A percentile compares a stretch with the other conserved stretches of the same genome.
Evolutionary conservation across 2,797 vertebrate genomes (phyloP).

Genomic region (Cyclopterus lumpus): DNA sequence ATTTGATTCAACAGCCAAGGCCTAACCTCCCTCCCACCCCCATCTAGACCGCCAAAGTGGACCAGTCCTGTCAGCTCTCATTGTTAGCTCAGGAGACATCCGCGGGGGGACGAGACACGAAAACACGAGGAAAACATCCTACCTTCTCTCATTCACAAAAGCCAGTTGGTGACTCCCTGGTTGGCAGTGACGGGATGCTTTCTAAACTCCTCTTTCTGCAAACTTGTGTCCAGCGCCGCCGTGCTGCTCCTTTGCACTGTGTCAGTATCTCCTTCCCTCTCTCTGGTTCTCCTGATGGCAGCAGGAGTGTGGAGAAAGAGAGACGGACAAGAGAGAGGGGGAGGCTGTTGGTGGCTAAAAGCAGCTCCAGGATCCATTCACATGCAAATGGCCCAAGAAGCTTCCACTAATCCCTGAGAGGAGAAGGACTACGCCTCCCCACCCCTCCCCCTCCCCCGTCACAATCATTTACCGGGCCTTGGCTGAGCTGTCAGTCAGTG

Average conservation of each 20-base stretch:
- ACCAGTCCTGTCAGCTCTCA: slow-evolving; percentile 70
- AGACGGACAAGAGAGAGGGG: slow-evolving; percentile 20
- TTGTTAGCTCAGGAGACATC: slow-evolving; percentile 71
- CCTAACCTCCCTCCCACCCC: slow-evolving; percentile 51
- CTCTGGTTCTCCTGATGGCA: slow-evolving; percentile 49
- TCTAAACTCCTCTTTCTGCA: slow-evolving; percentile 20
- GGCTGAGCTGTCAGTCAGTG: slow-evolving; percentile 46
- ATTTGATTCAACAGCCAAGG: slow-evolving; percentile 33
- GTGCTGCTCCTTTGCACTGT: slow-evolving; percentile 30
- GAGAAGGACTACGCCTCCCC: slow-evolving; percentile 54
- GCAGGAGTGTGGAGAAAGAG: slow-evolving; percentile 41
- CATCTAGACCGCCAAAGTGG: slow-evolving; percentile 61
- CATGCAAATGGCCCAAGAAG: slow-evolving; percentile 84
- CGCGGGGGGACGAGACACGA: slow-evolving; percentile 36
- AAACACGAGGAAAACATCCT: slow-evolving; percentile 60
- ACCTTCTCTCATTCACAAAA: slow-evolving; percentile 82
- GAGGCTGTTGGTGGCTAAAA: slow-evolving; percentile 64
- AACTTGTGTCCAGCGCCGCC: slow-evolving; percentile 18
- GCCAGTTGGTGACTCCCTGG: slow-evolving; percentile 19
- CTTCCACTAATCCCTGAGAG: slow-evolving; percentile 84
- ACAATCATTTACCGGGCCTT: slow-evolving; percentile 49
- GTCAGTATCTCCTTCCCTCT: slow-evolving; percentile 23
- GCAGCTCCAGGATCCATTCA: slow-evolving; percentile 82
- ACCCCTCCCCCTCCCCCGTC: slow-evolving; percentile 31
- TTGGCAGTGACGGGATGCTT: slow-evolving; percentile 8